Evolutionary conservation across 1,140 invertebrate genomes (phyloP).

Genomic region (Orchestia grillus): DNA sequence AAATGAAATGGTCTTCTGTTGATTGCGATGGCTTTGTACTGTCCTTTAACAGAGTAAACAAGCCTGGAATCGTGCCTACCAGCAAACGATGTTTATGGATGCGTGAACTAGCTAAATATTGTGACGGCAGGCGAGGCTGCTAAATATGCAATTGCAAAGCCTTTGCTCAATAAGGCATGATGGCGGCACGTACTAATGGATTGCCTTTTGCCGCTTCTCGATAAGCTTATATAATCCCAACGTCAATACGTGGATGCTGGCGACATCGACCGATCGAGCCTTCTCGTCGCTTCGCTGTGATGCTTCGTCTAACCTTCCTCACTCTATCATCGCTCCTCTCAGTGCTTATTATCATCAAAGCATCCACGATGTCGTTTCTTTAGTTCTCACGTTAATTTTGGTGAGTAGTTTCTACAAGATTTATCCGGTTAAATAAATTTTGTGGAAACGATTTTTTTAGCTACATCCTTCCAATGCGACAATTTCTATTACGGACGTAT

Average conservation of each 20-base stretch:
- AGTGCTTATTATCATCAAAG: too few species aligned
- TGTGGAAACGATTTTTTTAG: too few species aligned
- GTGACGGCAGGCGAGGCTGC: background rate
- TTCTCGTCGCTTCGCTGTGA: background rate
- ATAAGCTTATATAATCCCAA: slow-evolving; percentile 30
- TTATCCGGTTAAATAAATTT: too few species aligned
- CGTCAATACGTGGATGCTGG: background rate
- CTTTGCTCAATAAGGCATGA: slow-evolving; percentile 48
- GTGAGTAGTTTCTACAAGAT: too few species aligned
- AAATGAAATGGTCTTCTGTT: background rate
- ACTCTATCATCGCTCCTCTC: background rate
- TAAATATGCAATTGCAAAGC: slow-evolving; percentile 39
- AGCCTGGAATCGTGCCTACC: background rate
- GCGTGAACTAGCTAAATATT: background rate
- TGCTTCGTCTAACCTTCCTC: background rate
- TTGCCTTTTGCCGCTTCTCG: slow-evolving; percentile 31
- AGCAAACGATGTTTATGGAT: background rate
- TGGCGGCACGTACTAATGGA: slow-evolving; percentile 28
- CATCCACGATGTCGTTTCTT: too few species aligned
- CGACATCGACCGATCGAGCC: background rate
- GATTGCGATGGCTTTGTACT: background rate
- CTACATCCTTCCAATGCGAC: too few species aligned
- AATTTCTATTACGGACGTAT: too few species aligned
- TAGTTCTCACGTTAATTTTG: too few species aligned
- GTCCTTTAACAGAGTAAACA: background rate